Evolutionary conservation across 1,140 invertebrate genomes (phyloP), one percentile per base, ranked within the genome.

Genomic region (Drosophila ficusphila): DNA sequence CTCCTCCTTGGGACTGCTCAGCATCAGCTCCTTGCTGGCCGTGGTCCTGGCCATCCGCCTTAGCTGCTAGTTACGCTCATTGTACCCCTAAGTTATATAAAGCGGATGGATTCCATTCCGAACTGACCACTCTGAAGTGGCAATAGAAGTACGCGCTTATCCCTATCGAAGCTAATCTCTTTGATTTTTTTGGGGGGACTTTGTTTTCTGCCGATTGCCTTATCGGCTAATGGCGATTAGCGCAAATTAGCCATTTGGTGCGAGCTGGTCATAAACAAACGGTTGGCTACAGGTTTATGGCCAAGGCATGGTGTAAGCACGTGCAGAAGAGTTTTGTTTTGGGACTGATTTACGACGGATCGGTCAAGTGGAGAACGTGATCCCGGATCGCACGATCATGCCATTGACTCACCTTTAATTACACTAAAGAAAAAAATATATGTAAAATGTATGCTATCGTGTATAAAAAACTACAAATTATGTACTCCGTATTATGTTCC

Each of bases 31-130:
- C 1, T 47, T 89, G 41, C 27, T 86, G 11, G 74, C 69, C 18
- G 2, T 89, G 11, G 62, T 72, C 8, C 36, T 85, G 19, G n/a
- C 72, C 31, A 18, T 73, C 31, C 49, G 71, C n/a, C 25, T 85
- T 27, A 60, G 52, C 31, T 64, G 68, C 25, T 85, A 72, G 25
- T 12, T 7, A 19, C 23, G 23, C 33, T 53, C 25, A 34, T 61
- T 18, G 25, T 65, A 65, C 12, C 21, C 34, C 38, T 86, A 64
- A 41, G 14, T 79, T 86, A 86, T 86, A 76, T 79, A 85, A 83
- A 42, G 36, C 38, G 52, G 54, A 42, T 60, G 29, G 53, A 79
- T 71, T 79, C 23, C 78, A 62, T 69, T 76, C 42, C 19, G 1
- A 52, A 23, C 31, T 44, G 18, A 6, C 27, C 36, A 23, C 39